phyloP scores from a whole-genome alignment of 2,888 invertebrate genomes.

The Drosophila nr. fundita region DNA sequence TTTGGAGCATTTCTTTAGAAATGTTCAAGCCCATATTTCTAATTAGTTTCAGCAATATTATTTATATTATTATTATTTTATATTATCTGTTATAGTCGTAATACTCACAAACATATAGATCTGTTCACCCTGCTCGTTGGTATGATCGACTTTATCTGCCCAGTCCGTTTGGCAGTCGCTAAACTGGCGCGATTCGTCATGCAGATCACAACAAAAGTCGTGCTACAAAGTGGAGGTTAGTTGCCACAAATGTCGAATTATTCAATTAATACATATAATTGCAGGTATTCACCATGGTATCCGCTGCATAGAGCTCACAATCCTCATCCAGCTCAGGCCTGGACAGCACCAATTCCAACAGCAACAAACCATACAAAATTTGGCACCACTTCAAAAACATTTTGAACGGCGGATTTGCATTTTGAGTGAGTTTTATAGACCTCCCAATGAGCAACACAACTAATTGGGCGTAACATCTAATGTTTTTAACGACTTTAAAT shows the following conservation, averaged over 20 bases:
- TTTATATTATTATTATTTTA: no score
- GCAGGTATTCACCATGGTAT: conserved; percentile 63
- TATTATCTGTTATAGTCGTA: not conserved
- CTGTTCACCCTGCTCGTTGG: conserved; percentile 54
- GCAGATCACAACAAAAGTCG: conserved; percentile 76
- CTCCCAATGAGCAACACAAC: not conserved
- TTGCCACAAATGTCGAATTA: no score
- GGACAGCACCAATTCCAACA: conserved; percentile 4
- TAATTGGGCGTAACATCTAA: conserved; percentile 67
- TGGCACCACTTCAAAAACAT: conserved; percentile 28
- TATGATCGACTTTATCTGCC: conserved; percentile 51
- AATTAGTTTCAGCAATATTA: not conserved
- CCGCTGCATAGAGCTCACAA: conserved; percentile 64
- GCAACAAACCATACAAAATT: conserved; percentile 8
- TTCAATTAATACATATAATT: not conserved
- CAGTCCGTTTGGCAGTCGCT: conserved; percentile 66
- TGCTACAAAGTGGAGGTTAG: conserved; percentile 46
- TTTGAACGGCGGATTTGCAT: not conserved
- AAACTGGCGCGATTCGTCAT: conserved; percentile 70
- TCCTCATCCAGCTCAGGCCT: conserved; percentile 51
- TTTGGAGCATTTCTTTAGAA: not conserved
- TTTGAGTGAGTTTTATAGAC: conserved; percentile 50
- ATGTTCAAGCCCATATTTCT: not conserved
- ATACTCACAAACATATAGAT: conserved; percentile 66
- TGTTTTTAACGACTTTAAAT: conserved; percentile 54